phyloP scores from a whole-genome alignment of 2,113 vertebrate species.

The Triplophysa dalaica region DNA sequence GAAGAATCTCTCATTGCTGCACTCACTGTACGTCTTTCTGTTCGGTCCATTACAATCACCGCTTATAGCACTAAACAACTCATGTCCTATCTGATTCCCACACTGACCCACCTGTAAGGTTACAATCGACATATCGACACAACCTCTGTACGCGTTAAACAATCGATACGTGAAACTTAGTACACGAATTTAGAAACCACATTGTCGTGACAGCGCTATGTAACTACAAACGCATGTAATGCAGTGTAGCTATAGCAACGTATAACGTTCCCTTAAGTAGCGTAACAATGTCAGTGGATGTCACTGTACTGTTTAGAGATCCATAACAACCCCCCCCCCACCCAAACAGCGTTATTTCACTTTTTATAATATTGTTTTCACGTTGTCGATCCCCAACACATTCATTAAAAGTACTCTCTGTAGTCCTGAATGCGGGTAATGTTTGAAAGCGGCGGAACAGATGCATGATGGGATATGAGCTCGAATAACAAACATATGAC shows the following conservation, averaged over 20 bases:
- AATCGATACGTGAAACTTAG: neutral
- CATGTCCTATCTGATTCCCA: constrained; percentile 90
- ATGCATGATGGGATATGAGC: constrained; percentile 15
- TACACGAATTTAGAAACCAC: neutral
- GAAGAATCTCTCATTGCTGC: constrained; percentile 86
- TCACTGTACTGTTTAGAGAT: neutral
- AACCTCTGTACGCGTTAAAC: neutral
- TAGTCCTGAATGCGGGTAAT: neutral
- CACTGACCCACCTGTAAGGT: constrained; percentile 94
- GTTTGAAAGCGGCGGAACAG: neutral
- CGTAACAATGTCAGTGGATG: neutral
- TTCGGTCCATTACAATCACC: constrained; percentile 72
- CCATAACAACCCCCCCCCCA: neutral
- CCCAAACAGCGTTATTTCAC: neutral
- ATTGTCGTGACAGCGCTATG: no score
- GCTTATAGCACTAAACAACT: constrained; percentile 81
- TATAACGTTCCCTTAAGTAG: neutral
- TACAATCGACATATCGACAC: constrained; percentile 82
- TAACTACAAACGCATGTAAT: no score
- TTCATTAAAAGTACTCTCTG: neutral
- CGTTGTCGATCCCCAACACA: neutral
- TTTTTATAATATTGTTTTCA: neutral
- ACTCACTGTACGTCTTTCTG: constrained; percentile 70
- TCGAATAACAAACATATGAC: neutral
- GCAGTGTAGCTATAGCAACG: constrained; percentile 1